Percentiles rank a stretch among this genome's conserved stretches.
Conservation (phyloP, 2,797 vertebrate species). For the Pangasius krempfi region DNA sequence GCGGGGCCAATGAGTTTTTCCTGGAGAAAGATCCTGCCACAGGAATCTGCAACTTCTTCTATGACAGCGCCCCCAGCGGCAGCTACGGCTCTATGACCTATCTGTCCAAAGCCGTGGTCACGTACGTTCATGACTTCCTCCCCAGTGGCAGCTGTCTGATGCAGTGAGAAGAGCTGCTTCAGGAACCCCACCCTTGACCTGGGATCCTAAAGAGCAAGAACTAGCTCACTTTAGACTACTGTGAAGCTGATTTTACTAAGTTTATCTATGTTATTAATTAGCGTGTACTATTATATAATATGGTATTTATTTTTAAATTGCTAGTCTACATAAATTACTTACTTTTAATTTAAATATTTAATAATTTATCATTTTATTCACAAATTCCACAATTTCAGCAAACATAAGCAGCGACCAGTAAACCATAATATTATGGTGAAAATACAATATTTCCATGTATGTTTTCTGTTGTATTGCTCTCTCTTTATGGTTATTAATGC, state of each 20-base stretch:
- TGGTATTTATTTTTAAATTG: background rate
- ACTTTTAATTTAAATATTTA: constrained; percentile 20
- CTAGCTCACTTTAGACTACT: constrained; percentile 20
- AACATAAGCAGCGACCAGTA: background rate
- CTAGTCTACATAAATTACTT: background rate
- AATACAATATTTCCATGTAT: background rate
- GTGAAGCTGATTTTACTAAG: background rate
- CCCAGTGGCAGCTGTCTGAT: constrained; percentile 90
- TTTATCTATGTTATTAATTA: constrained; percentile 8
- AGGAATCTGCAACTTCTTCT: constrained; percentile 94
- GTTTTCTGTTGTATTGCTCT: background rate
- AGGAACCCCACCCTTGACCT: constrained; percentile 14
- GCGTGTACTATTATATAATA: background rate
- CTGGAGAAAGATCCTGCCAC: constrained; percentile 90
- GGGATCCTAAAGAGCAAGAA: background rate
- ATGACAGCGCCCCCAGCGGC: constrained; percentile 95
- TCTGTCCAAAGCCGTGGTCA: constrained; percentile 88
- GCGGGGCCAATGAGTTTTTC: constrained; percentile 83
- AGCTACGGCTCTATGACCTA: constrained; percentile 98
- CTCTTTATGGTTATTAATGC: background rate
- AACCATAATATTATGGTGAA: background rate
- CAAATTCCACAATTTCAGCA: background rate
- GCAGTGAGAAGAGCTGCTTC: constrained; percentile 74
- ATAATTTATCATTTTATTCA: constrained; percentile 25
- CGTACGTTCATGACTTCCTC: constrained; percentile 90